Evolutionary conservation across 2,113 vertebrate species (phyloP), one percentile per base, ranked within the genome.

Genomic region (Aegithalos caudatus): DNA sequence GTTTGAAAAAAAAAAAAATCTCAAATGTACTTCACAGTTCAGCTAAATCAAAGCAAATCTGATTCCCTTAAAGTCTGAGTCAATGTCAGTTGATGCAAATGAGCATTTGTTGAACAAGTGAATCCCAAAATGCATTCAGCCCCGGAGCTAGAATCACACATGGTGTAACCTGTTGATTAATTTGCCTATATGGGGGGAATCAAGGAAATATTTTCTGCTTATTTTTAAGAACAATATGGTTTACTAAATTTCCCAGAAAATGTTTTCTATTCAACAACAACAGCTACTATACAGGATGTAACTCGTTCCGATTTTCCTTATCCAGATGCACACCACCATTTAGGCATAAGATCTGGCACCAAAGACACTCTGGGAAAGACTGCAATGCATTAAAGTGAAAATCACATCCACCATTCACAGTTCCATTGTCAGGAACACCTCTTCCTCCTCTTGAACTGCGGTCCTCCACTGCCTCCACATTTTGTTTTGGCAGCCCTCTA

Each of bases 71-170:
- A 65, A 91, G 69, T 38, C 86, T 54, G 58, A 89, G 24, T 51
- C 76, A 57, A 22, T 84, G 86, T 74, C 92, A 91, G 60, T 84
- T 78, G 84, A 94, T 89, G 84, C 61, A 95, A 92, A 95, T 35
- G 47, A 86, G 76, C 33, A 35, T 50, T 53, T 86, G 37, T 1
- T 25, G 50, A 83, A 77, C 3, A 20, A 86, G 12, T 6, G 47
- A 80, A 86, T 50, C 57, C 28, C 45, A 61, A 71, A 48, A 23
- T 4, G 54, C 24, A 9, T 65, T 80, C 80, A 65, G 80, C n/a
- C 31, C 11, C 1, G 0, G n/a, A 73, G 72, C 72, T 76, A 95
- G 57, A 86, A 86, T 77, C 64, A 73, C 42, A 54, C 60, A 13
- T 4, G 77, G 81, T 19, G 8, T 27, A 91, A 73, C 67, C 69